Conservation (phyloP, 2,797 vertebrate species). For the Sternarchorhynchus goeldii region DNA sequence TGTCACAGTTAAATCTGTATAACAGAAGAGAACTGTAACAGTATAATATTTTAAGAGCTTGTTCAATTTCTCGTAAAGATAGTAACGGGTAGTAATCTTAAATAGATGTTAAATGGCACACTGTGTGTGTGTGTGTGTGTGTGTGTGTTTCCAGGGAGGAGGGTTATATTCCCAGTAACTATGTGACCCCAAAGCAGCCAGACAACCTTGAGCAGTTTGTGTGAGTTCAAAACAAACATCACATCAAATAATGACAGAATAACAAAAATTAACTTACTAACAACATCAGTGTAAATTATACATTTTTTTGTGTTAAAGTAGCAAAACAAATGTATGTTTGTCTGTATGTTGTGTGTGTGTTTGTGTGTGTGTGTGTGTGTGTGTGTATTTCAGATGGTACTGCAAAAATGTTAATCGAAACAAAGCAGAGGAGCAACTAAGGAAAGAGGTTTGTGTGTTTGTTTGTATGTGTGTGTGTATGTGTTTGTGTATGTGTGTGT, state of each 20-base stretch:
- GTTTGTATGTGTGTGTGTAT: too few relatives aligned
- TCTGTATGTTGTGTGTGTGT: slow-evolving; percentile 30
- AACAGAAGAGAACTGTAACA: too few relatives aligned
- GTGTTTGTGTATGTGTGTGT: too few relatives aligned
- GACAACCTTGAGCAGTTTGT: slow-evolving; percentile 86
- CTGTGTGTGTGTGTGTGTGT: slow-evolving; percentile 19
- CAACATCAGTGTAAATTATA: background rate
- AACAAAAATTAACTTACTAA: background rate
- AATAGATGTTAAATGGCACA: too few relatives aligned
- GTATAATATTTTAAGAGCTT: too few relatives aligned
- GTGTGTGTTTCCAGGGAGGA: slow-evolving; percentile 76
- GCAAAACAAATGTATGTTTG: background rate
- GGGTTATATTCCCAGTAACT: slow-evolving; percentile 96
- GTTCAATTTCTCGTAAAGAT: too few relatives aligned
- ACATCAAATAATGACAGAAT: background rate
- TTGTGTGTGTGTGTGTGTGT: slow-evolving; percentile 18
- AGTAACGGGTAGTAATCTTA: background rate
- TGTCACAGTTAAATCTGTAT: too few relatives aligned
- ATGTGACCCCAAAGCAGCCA: slow-evolving; percentile 84
- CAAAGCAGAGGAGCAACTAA: slow-evolving; percentile 90
- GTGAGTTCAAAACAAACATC: slow-evolving; percentile 75
- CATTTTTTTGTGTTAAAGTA: too few relatives aligned
- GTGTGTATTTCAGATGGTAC: slow-evolving; percentile 83
- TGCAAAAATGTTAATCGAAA: slow-evolving; percentile 87
- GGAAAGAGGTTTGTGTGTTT: slow-evolving; percentile 82